phyloP scores from a whole-genome alignment of 2,797 vertebrate species.

The Odontamblyopus rebecca region DNA sequence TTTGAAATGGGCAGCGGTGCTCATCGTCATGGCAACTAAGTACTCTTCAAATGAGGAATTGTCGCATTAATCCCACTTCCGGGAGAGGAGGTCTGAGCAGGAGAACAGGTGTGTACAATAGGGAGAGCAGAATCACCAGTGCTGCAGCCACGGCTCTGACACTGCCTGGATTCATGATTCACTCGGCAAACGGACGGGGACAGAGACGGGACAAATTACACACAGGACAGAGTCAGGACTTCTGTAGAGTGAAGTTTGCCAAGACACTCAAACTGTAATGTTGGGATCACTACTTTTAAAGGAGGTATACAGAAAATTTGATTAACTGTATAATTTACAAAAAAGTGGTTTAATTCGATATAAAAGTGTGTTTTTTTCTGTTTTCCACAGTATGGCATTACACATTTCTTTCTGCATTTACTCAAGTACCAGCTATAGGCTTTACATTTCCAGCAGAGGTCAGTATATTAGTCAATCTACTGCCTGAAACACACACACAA shows the following conservation, averaged over 20 bases:
- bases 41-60: constrained; percentile 41
- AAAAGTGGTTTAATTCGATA: too few species aligned
- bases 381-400: too few species aligned
- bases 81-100: constrained; percentile 24
- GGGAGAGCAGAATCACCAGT: constrained; percentile 16
- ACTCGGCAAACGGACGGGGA: constrained; percentile 30
- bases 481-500: too few species aligned
- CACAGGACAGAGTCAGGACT: constrained; percentile 45
- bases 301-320: not conserved
- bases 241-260: not conserved
- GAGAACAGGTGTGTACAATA: constrained; percentile 28
- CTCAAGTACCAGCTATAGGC: too few species aligned
- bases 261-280: not conserved
- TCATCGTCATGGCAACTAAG: constrained; percentile 50
- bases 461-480: too few species aligned
- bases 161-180: constrained; percentile 26
- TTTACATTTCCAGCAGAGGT: too few species aligned
- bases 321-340: too few species aligned
- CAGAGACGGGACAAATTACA: constrained; percentile 21
- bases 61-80: constrained; percentile 31
- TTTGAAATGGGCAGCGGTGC: constrained; percentile 9
- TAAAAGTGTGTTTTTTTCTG: too few species aligned
- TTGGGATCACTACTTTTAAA: not conserved
- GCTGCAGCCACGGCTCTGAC: constrained; percentile 20
- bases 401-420: too few species aligned